Percentiles rank a stretch among this genome's conserved stretches.
Conservation (phyloP, 2,797 vertebrate species). For the Enteromius afrohamiltoni region DNA sequence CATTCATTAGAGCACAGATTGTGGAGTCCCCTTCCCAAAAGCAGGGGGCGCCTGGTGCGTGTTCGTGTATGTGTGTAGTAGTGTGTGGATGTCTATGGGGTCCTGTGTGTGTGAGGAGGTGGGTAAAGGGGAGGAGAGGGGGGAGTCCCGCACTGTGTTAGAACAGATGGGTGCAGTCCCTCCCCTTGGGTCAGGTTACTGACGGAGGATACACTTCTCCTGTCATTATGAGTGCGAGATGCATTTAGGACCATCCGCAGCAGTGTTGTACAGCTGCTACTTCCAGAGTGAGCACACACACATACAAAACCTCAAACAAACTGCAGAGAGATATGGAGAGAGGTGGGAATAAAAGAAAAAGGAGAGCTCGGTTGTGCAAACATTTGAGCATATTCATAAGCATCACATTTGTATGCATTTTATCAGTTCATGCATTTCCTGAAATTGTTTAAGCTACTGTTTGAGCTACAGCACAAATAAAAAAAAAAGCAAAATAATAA, state of each 20-base stretch:
- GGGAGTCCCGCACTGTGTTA: slow-evolving; percentile 52
- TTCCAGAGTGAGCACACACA: slow-evolving; percentile 60
- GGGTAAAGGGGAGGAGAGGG: slow-evolving; percentile 60
- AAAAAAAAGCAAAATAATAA: background rate
- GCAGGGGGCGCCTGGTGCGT: slow-evolving; percentile 41
- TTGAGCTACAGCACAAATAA: background rate
- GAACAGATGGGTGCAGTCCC: slow-evolving; percentile 68
- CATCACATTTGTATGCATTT: background rate
- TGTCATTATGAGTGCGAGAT: slow-evolving; percentile 54
- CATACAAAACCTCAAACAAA: slow-evolving; percentile 50
- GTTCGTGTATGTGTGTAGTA: slow-evolving; percentile 24
- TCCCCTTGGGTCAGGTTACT: slow-evolving; percentile 65
- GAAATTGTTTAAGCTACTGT: background rate
- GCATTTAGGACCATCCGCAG: slow-evolving; percentile 47
- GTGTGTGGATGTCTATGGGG: background rate
- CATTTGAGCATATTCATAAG: slow-evolving; percentile 9
- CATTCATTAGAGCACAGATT: slow-evolving; percentile 65
- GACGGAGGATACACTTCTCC: slow-evolving; percentile 58
- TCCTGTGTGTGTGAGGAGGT: slow-evolving; percentile 43
- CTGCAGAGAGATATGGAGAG: slow-evolving; percentile 42
- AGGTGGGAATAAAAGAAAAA: slow-evolving; percentile 14
- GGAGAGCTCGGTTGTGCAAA: background rate
- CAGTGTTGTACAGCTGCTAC: slow-evolving; percentile 60
- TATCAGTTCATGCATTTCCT: background rate
- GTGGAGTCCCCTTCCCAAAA: slow-evolving; percentile 49